These are phyloP conservation scores for Sycobia sp. DNA, from an alignment of 1,140 invertebrate genomes.

Conservation along the genomic window DNA sequence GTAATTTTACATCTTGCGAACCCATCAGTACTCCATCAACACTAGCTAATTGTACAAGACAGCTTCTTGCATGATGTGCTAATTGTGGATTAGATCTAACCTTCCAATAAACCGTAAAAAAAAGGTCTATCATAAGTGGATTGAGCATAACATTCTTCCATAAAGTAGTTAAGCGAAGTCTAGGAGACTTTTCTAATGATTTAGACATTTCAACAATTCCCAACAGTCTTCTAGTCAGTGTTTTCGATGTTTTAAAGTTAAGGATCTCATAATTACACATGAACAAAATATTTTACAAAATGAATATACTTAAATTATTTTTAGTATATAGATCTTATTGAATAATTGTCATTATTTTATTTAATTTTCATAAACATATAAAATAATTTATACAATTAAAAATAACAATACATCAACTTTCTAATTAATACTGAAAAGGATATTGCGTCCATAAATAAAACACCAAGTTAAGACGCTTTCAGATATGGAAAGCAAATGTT, in stretches of 20 bases:
- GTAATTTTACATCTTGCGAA: constrained; percentile 65
- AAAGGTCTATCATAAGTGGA: constrained; percentile 73
- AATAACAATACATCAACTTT: neutral
- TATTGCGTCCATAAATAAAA: constrained; percentile 70
- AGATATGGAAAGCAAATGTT: constrained; percentile 73
- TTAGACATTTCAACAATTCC: constrained; percentile 74
- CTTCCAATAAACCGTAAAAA: constrained; percentile 86
- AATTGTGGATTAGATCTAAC: constrained; percentile 75
- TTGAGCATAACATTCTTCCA: constrained; percentile 82
- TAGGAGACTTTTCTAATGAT: constrained; percentile 70
- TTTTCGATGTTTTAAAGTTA: constrained; percentile 56
- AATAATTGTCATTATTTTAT: neutral
- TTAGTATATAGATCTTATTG: neutral
- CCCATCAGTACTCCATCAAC: constrained; percentile 74
- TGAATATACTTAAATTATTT: no score
- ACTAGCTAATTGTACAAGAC: constrained; percentile 78
- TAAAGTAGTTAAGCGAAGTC: constrained; percentile 65
- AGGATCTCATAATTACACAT: constrained; percentile 47
- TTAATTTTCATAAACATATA: no score
- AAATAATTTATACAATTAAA: neutral
- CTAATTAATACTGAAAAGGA: constrained; percentile 62
- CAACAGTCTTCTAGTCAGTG: constrained; percentile 72
- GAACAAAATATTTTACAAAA: neutral
- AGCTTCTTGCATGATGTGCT: constrained; percentile 76
- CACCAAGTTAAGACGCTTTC: constrained; percentile 79